Base-by-base conservation (phyloP, 1,140 invertebrate genomes). In the Bombus superbus region DNA sequence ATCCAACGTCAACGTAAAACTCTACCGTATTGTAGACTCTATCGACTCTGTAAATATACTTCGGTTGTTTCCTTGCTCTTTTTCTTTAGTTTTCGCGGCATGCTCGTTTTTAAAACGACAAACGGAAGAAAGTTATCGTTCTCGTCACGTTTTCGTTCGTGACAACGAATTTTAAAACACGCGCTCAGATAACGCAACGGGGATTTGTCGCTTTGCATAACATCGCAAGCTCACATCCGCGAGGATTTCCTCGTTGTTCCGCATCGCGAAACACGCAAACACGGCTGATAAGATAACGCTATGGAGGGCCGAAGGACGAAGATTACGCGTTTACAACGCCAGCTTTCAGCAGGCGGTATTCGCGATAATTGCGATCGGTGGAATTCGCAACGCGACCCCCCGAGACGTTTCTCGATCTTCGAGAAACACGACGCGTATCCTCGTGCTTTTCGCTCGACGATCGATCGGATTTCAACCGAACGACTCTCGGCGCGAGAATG, bases 201-300 rank as follows among this genome's bases (percentile, higher is more conserved):
- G 9, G 74, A 18, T 47, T 80, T n/a, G 28, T 11, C 28, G 25
- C 75, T 53, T 42, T 18, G 78, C 64, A 42, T 62, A 38, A 68
- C 18, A 75, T 35, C 47, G 38, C 28, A 40, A 47, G 38, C 3
- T 47, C 22, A 22, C n/a, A 28, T 32, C 18, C 18, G 25, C 13
- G 38, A n/a, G 71, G 32, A 87, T 66, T 44, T 66, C 4, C 11
- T 28, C 8, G 73, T 4, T 47, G 35, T 1, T 18, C n/a, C 42
- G 53, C 18, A 3, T 15, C 38, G 42, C n/a, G 25, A 40, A 44
- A 22, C 32, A 64, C 5, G 15, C 71, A 40, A 42, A 72, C 22
- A 28, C 8, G 3, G 2, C 32, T 4, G 87, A 88, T 87, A 88
- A 88, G 87, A 88, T 87, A 88, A 80, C 32, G 18, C 47, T 53